Evolutionary conservation across 23 tunicate genomes (phyloP).

Genomic region (Aplidium turbinatum): DNA sequence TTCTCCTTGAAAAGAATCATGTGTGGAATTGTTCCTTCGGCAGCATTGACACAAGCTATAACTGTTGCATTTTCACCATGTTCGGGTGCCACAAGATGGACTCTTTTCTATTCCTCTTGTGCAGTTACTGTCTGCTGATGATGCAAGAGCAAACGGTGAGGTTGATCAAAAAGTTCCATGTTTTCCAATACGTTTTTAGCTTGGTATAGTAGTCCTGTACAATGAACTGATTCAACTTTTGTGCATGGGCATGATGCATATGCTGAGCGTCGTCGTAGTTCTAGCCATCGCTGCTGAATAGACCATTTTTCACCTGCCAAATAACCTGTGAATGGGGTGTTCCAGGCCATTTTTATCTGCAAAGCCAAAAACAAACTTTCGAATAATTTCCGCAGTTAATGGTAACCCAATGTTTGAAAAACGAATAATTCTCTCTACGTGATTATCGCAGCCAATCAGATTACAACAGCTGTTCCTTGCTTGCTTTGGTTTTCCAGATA

Average conservation of each 20-base stretch:
- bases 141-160: constrained; percentile 3
- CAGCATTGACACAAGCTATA: too few species aligned
- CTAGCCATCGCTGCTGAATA: constrained; percentile 3
- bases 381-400: too few species aligned
- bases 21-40: constrained; percentile 6
- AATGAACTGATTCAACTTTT: constrained; percentile 5
- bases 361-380: too few species aligned
- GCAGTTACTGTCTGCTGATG: too few species aligned
- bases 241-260: constrained; percentile 11
- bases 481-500: too few species aligned
- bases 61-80: constrained; percentile 13
- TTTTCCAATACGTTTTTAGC: constrained; percentile 3
- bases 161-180: constrained; percentile 8
- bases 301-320: constrained; percentile 13
- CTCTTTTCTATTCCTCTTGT: neutral
- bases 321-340: neutral
- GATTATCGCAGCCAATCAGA: too few species aligned
- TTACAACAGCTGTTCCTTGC: too few species aligned
- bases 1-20: constrained; percentile 5
- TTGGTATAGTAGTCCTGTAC: neutral
- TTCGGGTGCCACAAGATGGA: neutral
- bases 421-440: neutral
- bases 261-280: constrained; percentile 15
- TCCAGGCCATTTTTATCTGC: neutral
- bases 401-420: constrained; percentile 5